These are phyloP conservation scores for Theonella swinhoei DNA, from an alignment of 37 sponge, comb jelly and placozoan species.

Conservation along the genomic window DNA sequence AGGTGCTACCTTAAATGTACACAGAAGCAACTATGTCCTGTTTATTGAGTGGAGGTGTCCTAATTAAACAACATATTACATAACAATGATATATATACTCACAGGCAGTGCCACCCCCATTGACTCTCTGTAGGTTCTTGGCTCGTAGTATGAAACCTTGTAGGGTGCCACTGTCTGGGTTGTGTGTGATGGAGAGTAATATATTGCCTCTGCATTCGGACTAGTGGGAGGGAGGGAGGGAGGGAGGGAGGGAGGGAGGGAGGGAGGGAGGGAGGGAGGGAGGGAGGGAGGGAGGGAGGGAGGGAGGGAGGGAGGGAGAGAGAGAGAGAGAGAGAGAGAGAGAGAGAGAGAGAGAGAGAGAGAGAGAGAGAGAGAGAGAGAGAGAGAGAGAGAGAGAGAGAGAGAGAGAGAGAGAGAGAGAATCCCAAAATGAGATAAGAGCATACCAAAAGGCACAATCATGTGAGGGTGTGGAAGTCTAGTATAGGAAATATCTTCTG, in stretches of 20 bases:
- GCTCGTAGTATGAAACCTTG: slow-evolving; percentile 45
- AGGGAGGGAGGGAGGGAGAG: background rate
- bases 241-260: background rate
- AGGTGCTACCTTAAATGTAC: too few relatives aligned
- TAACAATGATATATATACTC: background rate
- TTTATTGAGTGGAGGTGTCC: too few relatives aligned
- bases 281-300: background rate
- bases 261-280: background rate
- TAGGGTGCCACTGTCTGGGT: slow-evolving; percentile 1
- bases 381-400: background rate
- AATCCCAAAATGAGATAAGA: too few relatives aligned
- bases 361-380: background rate
- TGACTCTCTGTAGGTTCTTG: slow-evolving; percentile 18
- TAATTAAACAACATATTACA: too few relatives aligned
- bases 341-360: background rate
- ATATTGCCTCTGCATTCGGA: slow-evolving; percentile 16
- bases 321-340: background rate
- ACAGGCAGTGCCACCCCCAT: background rate
- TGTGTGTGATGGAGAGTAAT: slow-evolving; percentile 23
- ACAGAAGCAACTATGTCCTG: too few relatives aligned
- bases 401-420: background rate
- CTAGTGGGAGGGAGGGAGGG: background rate
- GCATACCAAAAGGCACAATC: too few relatives aligned
- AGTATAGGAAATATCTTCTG: too few relatives aligned
- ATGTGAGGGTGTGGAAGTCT: too few relatives aligned